Base-by-base conservation (phyloP, 2,888 invertebrate genomes). In the Desoria tigrina region DNA sequence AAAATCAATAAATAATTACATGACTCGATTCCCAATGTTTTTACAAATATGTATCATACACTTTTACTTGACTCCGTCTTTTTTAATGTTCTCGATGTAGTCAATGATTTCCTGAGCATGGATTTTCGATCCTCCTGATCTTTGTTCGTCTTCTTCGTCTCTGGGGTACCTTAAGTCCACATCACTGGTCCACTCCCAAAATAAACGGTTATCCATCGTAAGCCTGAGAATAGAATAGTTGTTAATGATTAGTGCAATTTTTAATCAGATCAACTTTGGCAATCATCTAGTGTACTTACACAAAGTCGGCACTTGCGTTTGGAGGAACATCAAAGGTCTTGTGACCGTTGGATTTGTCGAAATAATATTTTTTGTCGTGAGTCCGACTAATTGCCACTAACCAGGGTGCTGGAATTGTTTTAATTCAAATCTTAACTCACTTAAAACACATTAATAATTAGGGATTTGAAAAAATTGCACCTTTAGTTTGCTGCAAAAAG, bases 341-440 rank as follows among this genome's bases (percentile, higher is more conserved):
- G n/a, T 77, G 63, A 27, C 74, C 76, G 6, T 67, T 77, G 18
- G 71, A 64, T 0, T 76, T 74, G 74, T 83, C 79, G 75, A 78
- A 82, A 77, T 80, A 83, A 77, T 83, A 83, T 67, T 79, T 79
- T 63, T 75, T 76, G 16, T 78, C 74, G 23, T 78, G 76, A 2
- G 78, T 79, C 58, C 78, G 79, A 75, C 83, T 83, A 68, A 78
- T 76, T 1, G 79, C 79, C 75, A 81, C 79, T 69, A 79, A 80
- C 82, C 83, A 84, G 1, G 83, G 83, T 50, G 81, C 82, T 82
- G 76, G 45, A 77, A 78, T 11, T 11, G 16, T 39, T 9, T 11
- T 39, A 39, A 39, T 11, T 39, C 9, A 53, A 49, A 21, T 49
- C 7, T 53, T 4, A 24, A 53, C 18, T 18, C 16, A 53, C 9